phyloP scores from a whole-genome alignment of 2,888 invertebrate genomes.

The Heliconius sara region DNA sequence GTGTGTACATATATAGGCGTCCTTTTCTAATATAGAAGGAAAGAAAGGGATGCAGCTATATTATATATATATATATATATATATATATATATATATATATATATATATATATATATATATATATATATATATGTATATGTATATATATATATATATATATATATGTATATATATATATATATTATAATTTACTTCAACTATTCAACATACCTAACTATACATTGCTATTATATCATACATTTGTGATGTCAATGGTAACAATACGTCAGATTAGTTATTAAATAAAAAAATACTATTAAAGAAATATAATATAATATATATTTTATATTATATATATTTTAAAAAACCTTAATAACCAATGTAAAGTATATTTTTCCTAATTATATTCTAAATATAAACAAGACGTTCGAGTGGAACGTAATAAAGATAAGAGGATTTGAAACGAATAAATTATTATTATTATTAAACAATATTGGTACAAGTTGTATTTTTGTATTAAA shows the following conservation, averaged over 20 bases:
- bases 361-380: constrained; percentile 10
- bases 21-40: constrained; percentile 27
- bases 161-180: not conserved
- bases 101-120: no score
- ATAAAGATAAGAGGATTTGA: constrained; percentile 19
- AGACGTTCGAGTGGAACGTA: not conserved
- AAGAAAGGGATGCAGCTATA: constrained; percentile 11
- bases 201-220: constrained; percentile 70
- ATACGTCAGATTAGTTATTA: constrained; percentile 15
- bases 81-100: no score
- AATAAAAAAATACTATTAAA: constrained; percentile 14
- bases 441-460: constrained; percentile 20
- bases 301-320: not conserved
- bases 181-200: constrained; percentile 55
- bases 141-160: no score
- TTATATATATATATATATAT: constrained; percentile 9
- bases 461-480: not conserved
- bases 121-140: no score
- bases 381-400: constrained; percentile 18
- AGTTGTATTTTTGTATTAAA: not conserved
- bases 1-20: not conserved
- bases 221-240: constrained; percentile 62
- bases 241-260: constrained; percentile 75
- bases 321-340: not conserved
- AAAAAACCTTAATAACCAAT: constrained; percentile 10